These are phyloP conservation scores for Lucilia sericata DNA, from an alignment of 1,140 invertebrate genomes.

Conservation along the genomic window DNA sequence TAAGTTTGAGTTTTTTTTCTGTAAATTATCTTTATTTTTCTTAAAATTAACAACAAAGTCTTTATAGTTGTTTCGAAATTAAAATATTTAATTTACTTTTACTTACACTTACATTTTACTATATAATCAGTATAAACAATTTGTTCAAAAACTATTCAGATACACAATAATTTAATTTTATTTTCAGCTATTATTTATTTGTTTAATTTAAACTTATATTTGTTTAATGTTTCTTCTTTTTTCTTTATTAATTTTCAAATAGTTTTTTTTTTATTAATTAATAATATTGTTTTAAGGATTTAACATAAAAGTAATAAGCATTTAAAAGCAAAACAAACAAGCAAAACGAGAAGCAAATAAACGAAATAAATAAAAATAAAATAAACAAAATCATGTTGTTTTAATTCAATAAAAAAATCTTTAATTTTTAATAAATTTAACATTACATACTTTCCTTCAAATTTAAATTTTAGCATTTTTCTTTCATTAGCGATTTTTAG, in stretches of 20 bases:
- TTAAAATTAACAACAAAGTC: not conserved
- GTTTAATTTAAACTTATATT: slow-evolving; percentile 29
- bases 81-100: not conserved
- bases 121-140: not conserved
- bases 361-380: not conserved
- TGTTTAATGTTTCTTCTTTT: too few relatives aligned
- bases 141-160: not conserved
- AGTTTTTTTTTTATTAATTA: slow-evolving; percentile 19
- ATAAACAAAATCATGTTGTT: slow-evolving; percentile 25
- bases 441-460: too few relatives aligned
- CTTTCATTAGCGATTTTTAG: too few relatives aligned
- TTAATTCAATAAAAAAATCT: not conserved
- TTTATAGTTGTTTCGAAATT: not conserved
- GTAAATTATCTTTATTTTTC: not conserved
- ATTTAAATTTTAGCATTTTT: too few relatives aligned
- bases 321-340: slow-evolving; percentile 44
- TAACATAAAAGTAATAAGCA: slow-evolving; percentile 12
- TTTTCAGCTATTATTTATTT: slow-evolving; percentile 9
- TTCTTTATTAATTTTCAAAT: slow-evolving; percentile 3
- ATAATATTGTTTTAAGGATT: slow-evolving; percentile 16
- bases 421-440: too few relatives aligned
- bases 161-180: not conserved
- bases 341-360: slow-evolving; percentile 41
- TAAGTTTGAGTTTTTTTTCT: slow-evolving; percentile 19
- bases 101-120: not conserved